These are phyloP conservation scores for Tortrix viridana DNA, from an alignment of 2,888 invertebrate genomes.

Conservation along the genomic window DNA sequence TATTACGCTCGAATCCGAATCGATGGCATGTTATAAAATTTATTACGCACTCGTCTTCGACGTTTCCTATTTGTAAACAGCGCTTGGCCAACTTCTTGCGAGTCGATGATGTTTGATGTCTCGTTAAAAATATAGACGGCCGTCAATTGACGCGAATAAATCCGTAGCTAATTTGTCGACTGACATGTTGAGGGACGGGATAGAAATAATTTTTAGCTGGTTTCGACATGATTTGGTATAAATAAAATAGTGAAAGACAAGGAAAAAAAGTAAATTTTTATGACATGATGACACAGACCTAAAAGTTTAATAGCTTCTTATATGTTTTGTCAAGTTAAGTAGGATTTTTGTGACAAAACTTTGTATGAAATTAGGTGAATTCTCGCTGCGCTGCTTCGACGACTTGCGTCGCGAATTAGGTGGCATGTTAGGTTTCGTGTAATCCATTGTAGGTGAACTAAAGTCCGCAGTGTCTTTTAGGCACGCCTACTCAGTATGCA, in stretches of 20 bases:
- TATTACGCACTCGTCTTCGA: slow-evolving; percentile 80
- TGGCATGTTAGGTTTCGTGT: slow-evolving; percentile 79
- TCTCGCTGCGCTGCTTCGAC: slow-evolving; percentile 3
- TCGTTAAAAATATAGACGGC: slow-evolving; percentile 80
- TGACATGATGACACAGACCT: not conserved
- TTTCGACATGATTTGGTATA: slow-evolving; percentile 48
- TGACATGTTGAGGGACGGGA: slow-evolving; percentile 68
- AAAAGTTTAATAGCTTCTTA: not conserved
- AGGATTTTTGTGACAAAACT: not conserved
- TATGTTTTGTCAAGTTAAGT: not conserved
- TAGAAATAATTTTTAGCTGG: slow-evolving; percentile 70
- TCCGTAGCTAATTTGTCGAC: slow-evolving; percentile 80
- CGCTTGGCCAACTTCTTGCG: slow-evolving; percentile 70
- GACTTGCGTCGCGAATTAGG: slow-evolving; percentile 71
- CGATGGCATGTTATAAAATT: slow-evolving; percentile 82
- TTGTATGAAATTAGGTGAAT: not conserved
- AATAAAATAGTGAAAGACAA: slow-evolving; percentile 22
- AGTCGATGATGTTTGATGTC: slow-evolving; percentile 81
- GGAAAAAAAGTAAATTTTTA: slow-evolving; percentile 15
- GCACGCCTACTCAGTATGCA: slow-evolving; percentile 83
- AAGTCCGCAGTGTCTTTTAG: slow-evolving; percentile 83
- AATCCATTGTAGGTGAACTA: slow-evolving; percentile 78
- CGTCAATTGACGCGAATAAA: slow-evolving; percentile 78
- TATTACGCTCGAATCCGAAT: slow-evolving; percentile 80
- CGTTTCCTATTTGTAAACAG: slow-evolving; percentile 81